These are phyloP conservation scores for Pangasianodon hypophthalmus DNA, from an alignment of 2,113 vertebrate genomes.

Conservation along the genomic window DNA sequence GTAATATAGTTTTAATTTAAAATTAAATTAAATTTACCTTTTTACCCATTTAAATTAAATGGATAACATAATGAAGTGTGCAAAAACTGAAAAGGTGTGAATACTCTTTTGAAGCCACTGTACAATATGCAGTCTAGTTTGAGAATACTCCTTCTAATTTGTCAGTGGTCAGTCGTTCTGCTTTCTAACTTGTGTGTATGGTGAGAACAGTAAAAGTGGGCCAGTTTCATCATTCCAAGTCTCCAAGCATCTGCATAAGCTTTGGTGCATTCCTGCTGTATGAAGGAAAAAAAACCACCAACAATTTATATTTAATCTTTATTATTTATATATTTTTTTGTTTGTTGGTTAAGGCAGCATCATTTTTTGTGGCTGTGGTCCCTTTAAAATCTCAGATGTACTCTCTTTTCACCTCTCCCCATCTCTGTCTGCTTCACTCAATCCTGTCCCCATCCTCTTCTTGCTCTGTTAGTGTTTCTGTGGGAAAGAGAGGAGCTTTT, in stretches of 20 bases:
- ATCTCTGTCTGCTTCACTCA: slow-evolving; percentile 15
- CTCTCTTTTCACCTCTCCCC: slow-evolving; percentile 13
- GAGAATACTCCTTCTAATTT: background rate
- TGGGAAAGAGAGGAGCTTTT: slow-evolving; percentile 44
- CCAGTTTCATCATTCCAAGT: background rate
- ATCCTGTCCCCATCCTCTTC: slow-evolving; percentile 20
- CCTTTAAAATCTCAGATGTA: slow-evolving; percentile 28
- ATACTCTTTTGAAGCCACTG: background rate
- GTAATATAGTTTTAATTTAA: background rate
- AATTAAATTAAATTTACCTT: background rate
- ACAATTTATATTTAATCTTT: background rate
- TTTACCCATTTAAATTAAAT: background rate
- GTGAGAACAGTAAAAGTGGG: background rate
- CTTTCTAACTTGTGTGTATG: background rate
- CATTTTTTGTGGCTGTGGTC: slow-evolving; percentile 27
- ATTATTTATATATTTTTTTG: background rate
- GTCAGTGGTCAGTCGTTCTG: background rate
- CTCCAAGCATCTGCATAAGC: background rate
- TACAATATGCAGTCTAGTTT: background rate
- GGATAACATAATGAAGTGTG: background rate
- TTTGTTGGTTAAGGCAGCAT: background rate
- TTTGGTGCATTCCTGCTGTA: background rate
- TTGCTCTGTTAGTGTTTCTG: slow-evolving; percentile 30
- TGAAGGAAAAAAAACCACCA: background rate
- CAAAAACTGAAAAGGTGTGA: background rate